Conservation (phyloP, 2,888 invertebrate genomes). For the Luperina testacea region DNA sequence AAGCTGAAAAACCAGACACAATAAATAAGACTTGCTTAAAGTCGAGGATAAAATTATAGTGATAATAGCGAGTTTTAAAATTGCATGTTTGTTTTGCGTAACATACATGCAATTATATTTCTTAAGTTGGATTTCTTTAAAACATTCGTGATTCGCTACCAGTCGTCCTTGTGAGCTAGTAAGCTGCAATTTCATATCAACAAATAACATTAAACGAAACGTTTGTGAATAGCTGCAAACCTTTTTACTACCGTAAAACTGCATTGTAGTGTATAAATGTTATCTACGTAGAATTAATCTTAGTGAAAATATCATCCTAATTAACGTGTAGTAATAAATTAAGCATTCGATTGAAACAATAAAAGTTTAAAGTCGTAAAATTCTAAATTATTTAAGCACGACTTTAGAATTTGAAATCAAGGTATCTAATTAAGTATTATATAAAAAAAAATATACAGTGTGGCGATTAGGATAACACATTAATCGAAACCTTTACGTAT, state of each 20-base stretch:
- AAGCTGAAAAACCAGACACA: not conserved
- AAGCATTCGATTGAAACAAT: not conserved
- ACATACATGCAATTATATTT: not conserved
- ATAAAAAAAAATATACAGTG: not conserved
- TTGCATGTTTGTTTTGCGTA: constrained; percentile 15
- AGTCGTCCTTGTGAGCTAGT: constrained; percentile 51
- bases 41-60: constrained; percentile 16
- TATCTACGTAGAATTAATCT: not conserved
- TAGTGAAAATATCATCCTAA: constrained; percentile 2
- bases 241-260: constrained; percentile 30
- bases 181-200: constrained; percentile 31
- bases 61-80: constrained; percentile 25
- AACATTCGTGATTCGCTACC: constrained; percentile 34
- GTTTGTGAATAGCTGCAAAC: constrained; percentile 21
- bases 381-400: not conserved
- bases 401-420: constrained; percentile 12
- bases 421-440: not conserved
- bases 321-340: constrained; percentile 21
- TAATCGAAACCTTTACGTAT: not conserved
- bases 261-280: not conserved
- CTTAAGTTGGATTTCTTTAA: constrained; percentile 36
- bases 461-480: no score
- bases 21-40: not conserved
- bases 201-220: constrained; percentile 50
- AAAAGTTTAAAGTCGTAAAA: constrained; percentile 19